phyloP scores from a whole-genome alignment of 2,888 invertebrate genomes.

The Beris chalybata region DNA sequence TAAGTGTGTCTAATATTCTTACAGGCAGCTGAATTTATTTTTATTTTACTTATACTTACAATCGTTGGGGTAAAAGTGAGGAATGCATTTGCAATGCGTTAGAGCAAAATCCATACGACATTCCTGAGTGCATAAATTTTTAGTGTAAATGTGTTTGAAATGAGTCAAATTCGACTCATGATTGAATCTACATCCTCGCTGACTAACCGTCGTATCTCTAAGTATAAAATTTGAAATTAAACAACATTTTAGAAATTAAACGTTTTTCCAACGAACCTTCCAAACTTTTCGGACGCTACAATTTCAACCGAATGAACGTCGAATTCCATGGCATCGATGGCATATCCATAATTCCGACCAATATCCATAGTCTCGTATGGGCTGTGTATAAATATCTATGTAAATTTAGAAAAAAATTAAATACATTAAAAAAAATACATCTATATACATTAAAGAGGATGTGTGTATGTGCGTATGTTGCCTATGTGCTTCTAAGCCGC shows the following conservation, averaged over 20 bases:
- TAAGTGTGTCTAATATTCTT: too few relatives aligned
- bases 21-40: too few relatives aligned
- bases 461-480: too few relatives aligned
- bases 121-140: slow-evolving; percentile 52
- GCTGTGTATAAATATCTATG: slow-evolving; percentile 50
- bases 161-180: slow-evolving; percentile 53
- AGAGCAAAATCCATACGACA: slow-evolving; percentile 53
- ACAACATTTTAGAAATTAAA: background rate
- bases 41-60: slow-evolving; percentile 42
- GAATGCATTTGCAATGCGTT: slow-evolving; percentile 52
- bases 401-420: slow-evolving; percentile 1
- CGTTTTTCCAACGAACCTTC: slow-evolving; percentile 41
- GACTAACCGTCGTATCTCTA: slow-evolving; percentile 48
- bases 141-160: slow-evolving; percentile 50
- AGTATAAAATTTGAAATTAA: background rate
- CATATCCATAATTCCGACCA: slow-evolving; percentile 46
- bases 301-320: slow-evolving; percentile 47
- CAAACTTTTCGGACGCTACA: slow-evolving; percentile 47
- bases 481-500: too few relatives aligned
- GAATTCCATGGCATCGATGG: slow-evolving; percentile 45
- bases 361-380: slow-evolving; percentile 51
- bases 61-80: slow-evolving; percentile 55
- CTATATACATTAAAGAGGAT: too few relatives aligned
- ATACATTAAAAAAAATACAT: background rate
- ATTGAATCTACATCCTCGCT: slow-evolving; percentile 52